A percentile compares a stretch with the other conserved stretches of the same genome.
Evolutionary conservation across 2,888 invertebrate genomes (phyloP).

Genomic region (Nipponacmea schrenckii): DNA sequence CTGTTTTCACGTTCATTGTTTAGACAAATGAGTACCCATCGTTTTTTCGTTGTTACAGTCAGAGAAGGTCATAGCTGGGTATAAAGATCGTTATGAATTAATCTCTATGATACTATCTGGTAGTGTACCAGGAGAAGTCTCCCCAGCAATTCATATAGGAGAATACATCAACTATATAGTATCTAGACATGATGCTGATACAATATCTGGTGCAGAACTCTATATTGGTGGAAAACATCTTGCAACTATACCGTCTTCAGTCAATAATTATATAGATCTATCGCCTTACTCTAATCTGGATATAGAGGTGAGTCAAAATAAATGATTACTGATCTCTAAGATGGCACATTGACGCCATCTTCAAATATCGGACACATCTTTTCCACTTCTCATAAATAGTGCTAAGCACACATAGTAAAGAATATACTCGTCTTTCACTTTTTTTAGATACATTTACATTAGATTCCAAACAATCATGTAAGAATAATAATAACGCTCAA

Average conservation of each 20-base stretch:
- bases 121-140: constrained; percentile 24
- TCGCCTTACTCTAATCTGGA: background rate
- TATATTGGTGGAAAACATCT: background rate
- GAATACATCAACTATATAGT: constrained; percentile 13
- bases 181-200: constrained; percentile 3
- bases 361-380: too few relatives aligned
- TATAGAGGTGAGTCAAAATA: constrained; percentile 11
- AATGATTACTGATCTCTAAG: too few relatives aligned
- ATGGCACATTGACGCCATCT: too few relatives aligned
- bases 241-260: background rate
- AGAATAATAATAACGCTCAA: too few relatives aligned
- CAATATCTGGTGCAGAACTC: background rate
- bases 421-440: too few relatives aligned
- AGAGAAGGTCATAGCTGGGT: background rate
- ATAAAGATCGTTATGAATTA: constrained; percentile 4
- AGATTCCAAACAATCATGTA: too few relatives aligned
- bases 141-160: constrained; percentile 11
- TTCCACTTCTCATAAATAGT: too few relatives aligned
- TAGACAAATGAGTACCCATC: too few relatives aligned
- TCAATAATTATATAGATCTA: background rate
- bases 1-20: too few relatives aligned
- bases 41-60: too few relatives aligned
- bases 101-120: constrained; percentile 19
- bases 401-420: too few relatives aligned
- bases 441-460: too few relatives aligned